Base-by-base conservation (phyloP, 2,888 invertebrate genomes). In the Myopa testacea region DNA sequence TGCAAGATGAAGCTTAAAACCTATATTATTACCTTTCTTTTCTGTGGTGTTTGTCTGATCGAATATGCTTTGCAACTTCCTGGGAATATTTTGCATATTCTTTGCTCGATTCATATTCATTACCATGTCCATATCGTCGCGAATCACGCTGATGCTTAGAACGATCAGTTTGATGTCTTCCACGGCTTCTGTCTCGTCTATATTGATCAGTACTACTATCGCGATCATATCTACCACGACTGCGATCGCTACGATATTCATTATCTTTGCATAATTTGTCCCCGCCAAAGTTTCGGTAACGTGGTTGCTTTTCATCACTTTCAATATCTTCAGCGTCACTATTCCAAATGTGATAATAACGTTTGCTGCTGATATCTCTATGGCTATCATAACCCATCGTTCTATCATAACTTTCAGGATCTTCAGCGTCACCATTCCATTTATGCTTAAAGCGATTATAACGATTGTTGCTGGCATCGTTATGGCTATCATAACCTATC, bases 11-110 rank as follows among this genome's bases (percentile, higher is more conserved):
- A 16, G 55, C 45, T 10, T 6, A 34, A 26, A 34, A 63, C 60
- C 5, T 12, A 3, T 14, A 63, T 37, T 37, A 26, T 19, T 68
- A 68, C 68, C 68, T 68, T 45, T 68, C 68, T 60, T 38, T 58
- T 4, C 38, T 38, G 10, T 16, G 60, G 6, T n/a, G 38, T 38
- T 40, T 16, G 8, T 19, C 26, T n/a, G 19, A 6, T 26, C 34
- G 12, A 63, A 10, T 26, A 5, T 34, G 34, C 37, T 6, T 14
- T 6, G 7, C 4, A 12, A 1, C 3, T 37, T 63, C 14, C 14
- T 34, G 34, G 34, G 63, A 63, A 63, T 63, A 37, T 63, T 63
- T 34, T 34, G 5, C 12, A 7, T 63, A 4, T 37, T 63, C 63
- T 14, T 4, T 12, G 2, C 63, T 34, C 37, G 4, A 14, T 63